Evolutionary conservation across 2,113 vertebrate genomes (phyloP).

Genomic region (Hemicordylus capensis): DNA sequence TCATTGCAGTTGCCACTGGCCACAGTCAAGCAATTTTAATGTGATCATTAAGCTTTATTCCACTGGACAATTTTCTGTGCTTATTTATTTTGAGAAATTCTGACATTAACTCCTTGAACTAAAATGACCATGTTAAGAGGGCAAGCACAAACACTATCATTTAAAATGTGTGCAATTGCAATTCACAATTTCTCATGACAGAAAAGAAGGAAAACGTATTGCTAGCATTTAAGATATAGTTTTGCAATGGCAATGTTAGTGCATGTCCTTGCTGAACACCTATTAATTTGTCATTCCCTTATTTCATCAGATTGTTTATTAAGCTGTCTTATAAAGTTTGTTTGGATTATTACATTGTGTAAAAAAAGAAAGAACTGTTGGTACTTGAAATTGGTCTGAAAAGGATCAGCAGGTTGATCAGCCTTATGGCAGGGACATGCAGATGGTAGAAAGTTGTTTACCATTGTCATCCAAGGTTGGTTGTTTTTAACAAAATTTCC

Average conservation of each 20-base stretch:
- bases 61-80: not conserved
- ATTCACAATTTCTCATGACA: not conserved
- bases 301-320: conserved; percentile 11
- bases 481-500: conserved; percentile 26
- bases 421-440: conserved; percentile 18
- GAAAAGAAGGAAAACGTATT: conserved; percentile 8
- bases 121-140: not conserved
- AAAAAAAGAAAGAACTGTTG: conserved; percentile 22
- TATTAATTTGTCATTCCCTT: not conserved
- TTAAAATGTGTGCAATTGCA: not conserved
- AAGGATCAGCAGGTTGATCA: conserved; percentile 34
- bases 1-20: too few species aligned
- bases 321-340: conserved; percentile 28
- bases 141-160: not conserved
- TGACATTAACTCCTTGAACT: conserved; percentile 1
- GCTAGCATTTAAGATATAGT: not conserved
- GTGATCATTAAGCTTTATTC: not conserved
- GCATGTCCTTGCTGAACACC: conserved; percentile 26
- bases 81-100: not conserved
- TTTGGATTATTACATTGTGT: conserved; percentile 13
- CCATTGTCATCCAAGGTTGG: conserved; percentile 23
- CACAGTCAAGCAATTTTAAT: not conserved
- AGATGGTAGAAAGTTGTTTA: conserved; percentile 50
- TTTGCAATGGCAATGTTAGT: conserved; percentile 12
- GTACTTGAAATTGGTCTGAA: not conserved